A percentile compares a stretch with the other conserved stretches of the same genome.
These are phyloP conservation scores for Lordiphosa collinella DNA, from an alignment of 1,140 invertebrate genomes.

Conservation along the genomic window DNA sequence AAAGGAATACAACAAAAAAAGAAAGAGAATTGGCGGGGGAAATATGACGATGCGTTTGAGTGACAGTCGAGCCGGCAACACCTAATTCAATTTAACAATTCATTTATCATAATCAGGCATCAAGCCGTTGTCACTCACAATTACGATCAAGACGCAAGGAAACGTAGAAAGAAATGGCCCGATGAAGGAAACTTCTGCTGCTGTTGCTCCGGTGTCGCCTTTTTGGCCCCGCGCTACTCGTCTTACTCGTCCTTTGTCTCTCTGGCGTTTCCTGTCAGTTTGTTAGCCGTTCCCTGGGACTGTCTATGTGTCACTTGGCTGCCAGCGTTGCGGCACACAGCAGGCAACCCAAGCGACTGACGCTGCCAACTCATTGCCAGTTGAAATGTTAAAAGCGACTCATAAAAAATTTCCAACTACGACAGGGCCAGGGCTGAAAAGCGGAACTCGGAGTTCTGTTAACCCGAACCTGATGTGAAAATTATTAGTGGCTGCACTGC, in stretches of 20 bases:
- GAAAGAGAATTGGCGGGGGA: slow-evolving; percentile 12
- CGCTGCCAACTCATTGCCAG: slow-evolving; percentile 53
- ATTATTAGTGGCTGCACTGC: no score
- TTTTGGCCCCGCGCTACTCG: slow-evolving; percentile 43
- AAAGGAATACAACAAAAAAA: slow-evolving; percentile 9
- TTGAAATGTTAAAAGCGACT: slow-evolving; percentile 37
- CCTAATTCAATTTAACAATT: slow-evolving; percentile 78
- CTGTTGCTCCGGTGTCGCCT: slow-evolving; percentile 30
- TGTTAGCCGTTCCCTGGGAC: slow-evolving; percentile 29
- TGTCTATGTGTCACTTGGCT: slow-evolving; percentile 69
- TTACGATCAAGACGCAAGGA: slow-evolving; percentile 56
- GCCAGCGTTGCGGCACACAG: slow-evolving; percentile 45
- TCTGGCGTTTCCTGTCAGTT: slow-evolving; percentile 44
- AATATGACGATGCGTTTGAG: slow-evolving; percentile 57
- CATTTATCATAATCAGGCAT: slow-evolving; percentile 78
- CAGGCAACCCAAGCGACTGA: slow-evolving; percentile 35
- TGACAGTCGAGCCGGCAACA: slow-evolving; percentile 68
- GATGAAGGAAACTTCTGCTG: slow-evolving; percentile 21
- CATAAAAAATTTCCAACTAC: slow-evolving; percentile 32
- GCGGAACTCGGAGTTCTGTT: no score
- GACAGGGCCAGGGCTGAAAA: no score
- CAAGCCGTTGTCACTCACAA: slow-evolving; percentile 77
- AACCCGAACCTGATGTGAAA: no score
- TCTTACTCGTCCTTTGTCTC: slow-evolving; percentile 40
- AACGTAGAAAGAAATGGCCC: slow-evolving; percentile 34